Conservation (phyloP, 1,140 invertebrate genomes). For the Drosophila carrolli region DNA sequence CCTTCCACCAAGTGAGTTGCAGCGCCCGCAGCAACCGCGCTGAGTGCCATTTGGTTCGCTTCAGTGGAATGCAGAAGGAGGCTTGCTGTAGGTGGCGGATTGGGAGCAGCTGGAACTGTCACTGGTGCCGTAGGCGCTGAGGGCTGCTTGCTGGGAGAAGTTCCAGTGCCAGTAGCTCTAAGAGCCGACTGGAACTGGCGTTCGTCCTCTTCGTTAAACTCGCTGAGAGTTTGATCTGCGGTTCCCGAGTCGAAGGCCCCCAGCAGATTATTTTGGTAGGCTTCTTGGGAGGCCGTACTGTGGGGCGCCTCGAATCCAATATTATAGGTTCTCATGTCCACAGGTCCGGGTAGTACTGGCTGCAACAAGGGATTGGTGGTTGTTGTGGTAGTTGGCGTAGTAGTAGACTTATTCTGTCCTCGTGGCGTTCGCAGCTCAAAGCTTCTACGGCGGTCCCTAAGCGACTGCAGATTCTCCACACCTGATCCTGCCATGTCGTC, state of each 20-base stretch:
- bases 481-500: conserved; percentile 90
- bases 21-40: conserved; percentile 6
- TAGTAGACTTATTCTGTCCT: conserved; percentile 39
- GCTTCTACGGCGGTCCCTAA: conserved; percentile 91
- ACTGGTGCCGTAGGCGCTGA: conserved; percentile 5
- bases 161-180: conserved; percentile 86
- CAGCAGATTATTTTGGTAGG: conserved; percentile 88
- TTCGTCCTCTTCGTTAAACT: conserved; percentile 92
- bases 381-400: conserved; percentile 6
- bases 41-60: conserved; percentile 64
- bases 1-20: conserved; percentile 50
- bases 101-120: background rate
- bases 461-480: conserved; percentile 91
- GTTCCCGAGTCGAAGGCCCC: conserved; percentile 88
- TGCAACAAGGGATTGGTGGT: conserved; percentile 48
- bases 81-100: conserved; percentile 3
- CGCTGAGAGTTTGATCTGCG: conserved; percentile 88
- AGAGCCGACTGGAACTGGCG: conserved; percentile 89
- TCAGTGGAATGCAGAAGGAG: conserved; percentile 57
- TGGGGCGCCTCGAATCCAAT: conserved; percentile 86
- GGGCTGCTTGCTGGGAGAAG: conserved; percentile 40
- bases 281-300: conserved; percentile 84
- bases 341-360: conserved; percentile 91
- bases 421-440: conserved; percentile 64
- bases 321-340: conserved; percentile 94